Conservation (phyloP, 2,797 vertebrate species). For the Myripristis jacobus region DNA sequence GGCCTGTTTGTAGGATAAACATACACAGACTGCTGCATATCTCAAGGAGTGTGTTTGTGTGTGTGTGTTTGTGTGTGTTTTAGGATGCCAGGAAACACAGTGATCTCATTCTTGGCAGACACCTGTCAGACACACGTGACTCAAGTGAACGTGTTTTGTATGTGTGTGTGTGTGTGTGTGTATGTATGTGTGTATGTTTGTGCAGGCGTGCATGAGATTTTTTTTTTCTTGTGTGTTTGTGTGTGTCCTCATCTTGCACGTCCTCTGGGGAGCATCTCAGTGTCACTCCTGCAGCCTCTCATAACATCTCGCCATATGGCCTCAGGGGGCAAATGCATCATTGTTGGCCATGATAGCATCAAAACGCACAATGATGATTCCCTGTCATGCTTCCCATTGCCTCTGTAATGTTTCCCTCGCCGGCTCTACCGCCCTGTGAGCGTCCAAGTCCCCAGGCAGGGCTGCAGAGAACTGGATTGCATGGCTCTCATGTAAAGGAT, state of each 20-base stretch:
- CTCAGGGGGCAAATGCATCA: slow-evolving; percentile 47
- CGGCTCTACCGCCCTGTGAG: slow-evolving; percentile 19
- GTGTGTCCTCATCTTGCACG: slow-evolving; percentile 19
- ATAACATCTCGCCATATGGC: slow-evolving; percentile 29
- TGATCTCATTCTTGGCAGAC: not conserved
- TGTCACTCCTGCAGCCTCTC: slow-evolving; percentile 47
- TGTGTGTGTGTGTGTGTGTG: not conserved
- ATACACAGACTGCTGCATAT: not conserved
- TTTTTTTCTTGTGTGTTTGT: too few relatives aligned
- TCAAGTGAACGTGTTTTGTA: slow-evolving; percentile 3
- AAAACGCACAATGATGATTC: slow-evolving; percentile 62
- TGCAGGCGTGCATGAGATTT: not conserved
- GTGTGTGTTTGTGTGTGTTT: not conserved
- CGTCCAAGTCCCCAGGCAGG: slow-evolving; percentile 19
- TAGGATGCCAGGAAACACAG: not conserved
- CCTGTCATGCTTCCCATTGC: slow-evolving; percentile 57
- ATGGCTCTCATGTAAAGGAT: slow-evolving; percentile 15
- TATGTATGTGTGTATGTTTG: slow-evolving; percentile 6
- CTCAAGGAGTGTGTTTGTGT: not conserved
- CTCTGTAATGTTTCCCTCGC: slow-evolving; percentile 56
- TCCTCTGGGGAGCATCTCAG: slow-evolving; percentile 44
- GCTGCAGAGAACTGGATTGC: slow-evolving; percentile 27
- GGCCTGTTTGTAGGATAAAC: not conserved
- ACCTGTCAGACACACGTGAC: not conserved
- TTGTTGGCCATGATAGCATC: slow-evolving; percentile 65